Percentiles rank a stretch among this genome's conserved stretches.
These are phyloP conservation scores for Boulengeromyrus knoepffleri DNA, from an alignment of 2,113 vertebrate species.

Conservation along the genomic window DNA sequence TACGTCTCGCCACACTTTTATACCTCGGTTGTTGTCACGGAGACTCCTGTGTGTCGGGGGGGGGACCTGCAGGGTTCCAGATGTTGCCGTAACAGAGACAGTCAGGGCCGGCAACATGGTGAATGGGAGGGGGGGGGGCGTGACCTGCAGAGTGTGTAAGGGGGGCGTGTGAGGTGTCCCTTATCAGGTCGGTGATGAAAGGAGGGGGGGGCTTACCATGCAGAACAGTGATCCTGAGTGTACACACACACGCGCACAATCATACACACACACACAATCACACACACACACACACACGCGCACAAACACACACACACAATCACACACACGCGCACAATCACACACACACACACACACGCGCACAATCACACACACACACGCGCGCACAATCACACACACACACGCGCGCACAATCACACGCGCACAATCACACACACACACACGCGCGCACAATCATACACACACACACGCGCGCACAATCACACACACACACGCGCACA, in stretches of 20 bases:
- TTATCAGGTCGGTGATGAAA: conserved; percentile 6
- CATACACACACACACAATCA: background rate
- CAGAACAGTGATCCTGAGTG: conserved; percentile 11
- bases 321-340: no score
- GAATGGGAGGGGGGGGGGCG: background rate
- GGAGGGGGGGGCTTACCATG: background rate
- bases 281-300: no score
- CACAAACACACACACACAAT: no score
- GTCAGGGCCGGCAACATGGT: background rate
- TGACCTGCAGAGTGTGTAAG: background rate
- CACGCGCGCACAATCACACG: background rate
- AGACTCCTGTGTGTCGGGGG: background rate
- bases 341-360: no score
- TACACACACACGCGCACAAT: conserved; percentile 20
- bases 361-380: background rate
- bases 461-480: no score
- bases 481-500: no score
- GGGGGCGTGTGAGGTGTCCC: background rate
- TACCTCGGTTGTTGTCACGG: background rate
- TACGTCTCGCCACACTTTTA: background rate
- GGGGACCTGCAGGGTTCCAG: background rate
- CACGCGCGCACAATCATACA: no score
- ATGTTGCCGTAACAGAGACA: background rate
- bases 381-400: background rate
- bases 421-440: no score